phyloP scores from a whole-genome alignment of 2,888 invertebrate genomes.

The Dryobotodes eremita region DNA sequence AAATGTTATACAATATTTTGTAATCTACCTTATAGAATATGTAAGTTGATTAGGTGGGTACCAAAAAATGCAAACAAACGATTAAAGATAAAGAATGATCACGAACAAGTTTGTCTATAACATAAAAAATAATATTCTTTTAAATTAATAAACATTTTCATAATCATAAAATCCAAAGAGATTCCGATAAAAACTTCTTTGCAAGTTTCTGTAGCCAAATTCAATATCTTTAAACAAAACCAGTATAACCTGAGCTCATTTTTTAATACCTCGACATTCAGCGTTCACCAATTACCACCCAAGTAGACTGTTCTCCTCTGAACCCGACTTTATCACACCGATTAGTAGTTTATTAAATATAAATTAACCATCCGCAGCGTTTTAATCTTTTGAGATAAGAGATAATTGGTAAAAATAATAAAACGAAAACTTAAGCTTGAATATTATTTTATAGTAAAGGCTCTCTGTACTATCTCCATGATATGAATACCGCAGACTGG shows the following conservation, averaged over 20 bases:
- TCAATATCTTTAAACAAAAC: not conserved
- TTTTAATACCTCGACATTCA: slow-evolving; percentile 5
- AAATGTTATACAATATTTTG: not conserved
- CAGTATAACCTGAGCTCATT: slow-evolving; percentile 6
- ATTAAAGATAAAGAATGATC: not conserved
- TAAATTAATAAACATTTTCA: not conserved
- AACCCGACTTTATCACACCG: slow-evolving; percentile 40
- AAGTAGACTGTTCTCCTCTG: slow-evolving; percentile 27
- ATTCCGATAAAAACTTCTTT: slow-evolving; percentile 1
- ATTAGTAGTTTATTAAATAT: slow-evolving; percentile 55
- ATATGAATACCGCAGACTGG: no score
- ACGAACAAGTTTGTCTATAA: not conserved
- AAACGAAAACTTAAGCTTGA: slow-evolving; percentile 8
- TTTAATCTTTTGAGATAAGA: slow-evolving; percentile 47
- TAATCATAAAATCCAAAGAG: not conserved
- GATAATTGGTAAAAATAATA: slow-evolving; percentile 32
- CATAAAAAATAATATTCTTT: not conserved
- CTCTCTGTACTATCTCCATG: no score
- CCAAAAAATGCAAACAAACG: no score
- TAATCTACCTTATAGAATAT: not conserved
- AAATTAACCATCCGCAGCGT: slow-evolving; percentile 42
- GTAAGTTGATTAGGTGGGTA: not conserved
- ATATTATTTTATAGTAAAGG: not conserved
- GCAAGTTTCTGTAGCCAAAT: not conserved
- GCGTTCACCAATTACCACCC: slow-evolving; percentile 1